Conservation (phyloP, 2,113 vertebrate species). For the Oenanthe oenanthe region DNA sequence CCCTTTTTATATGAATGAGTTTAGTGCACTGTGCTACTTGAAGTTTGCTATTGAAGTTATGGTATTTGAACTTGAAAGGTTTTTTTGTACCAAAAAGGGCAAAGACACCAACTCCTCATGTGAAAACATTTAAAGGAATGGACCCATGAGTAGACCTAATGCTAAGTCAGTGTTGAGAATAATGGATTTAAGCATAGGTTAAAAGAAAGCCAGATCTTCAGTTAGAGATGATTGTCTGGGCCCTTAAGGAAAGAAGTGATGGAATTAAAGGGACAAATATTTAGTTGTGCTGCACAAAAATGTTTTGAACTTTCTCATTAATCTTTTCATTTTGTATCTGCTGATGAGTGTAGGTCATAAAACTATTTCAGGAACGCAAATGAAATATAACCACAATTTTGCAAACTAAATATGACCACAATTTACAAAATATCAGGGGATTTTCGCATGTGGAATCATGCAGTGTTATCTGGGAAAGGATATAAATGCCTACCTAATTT, state of each 20-base stretch:
- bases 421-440: neutral
- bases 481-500: neutral
- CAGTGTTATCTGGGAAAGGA: neutral
- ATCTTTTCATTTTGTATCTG: neutral
- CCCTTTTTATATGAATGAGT: slow-evolving; percentile 9
- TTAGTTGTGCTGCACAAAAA: neutral
- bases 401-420: neutral
- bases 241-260: neutral
- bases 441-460: neutral
- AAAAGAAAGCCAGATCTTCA: neutral
- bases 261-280: neutral
- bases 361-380: slow-evolving; percentile 1
- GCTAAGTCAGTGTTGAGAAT: neutral
- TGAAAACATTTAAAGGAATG: neutral
- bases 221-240: neutral
- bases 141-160: neutral
- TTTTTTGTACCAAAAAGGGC: neutral
- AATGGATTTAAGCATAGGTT: neutral
- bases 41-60: rapidly evolving
- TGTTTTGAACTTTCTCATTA: neutral
- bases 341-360: neutral
- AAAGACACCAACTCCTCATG: neutral
- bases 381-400: neutral
- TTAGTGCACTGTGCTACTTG: neutral
- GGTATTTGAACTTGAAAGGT: neutral